Percentiles rank a stretch among this genome's conserved stretches.
Conservation (phyloP, 2,888 invertebrate species). For the Lasiommata megera region DNA sequence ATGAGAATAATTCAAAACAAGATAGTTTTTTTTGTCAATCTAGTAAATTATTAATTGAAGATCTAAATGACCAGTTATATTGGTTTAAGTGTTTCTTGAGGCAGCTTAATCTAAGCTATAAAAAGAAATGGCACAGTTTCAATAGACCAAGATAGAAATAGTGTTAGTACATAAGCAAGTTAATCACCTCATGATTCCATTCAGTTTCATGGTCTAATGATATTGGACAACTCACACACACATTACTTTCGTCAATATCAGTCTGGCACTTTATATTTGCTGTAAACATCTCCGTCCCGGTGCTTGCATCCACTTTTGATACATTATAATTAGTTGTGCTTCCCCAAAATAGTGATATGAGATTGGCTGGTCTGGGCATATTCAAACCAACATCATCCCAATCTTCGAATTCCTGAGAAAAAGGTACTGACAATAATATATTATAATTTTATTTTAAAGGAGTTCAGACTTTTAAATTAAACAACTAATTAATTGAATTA, state of each 20-base stretch:
- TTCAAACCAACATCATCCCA: constrained; percentile 96
- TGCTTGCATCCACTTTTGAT: constrained; percentile 65
- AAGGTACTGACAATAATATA: neutral
- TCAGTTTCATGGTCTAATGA: constrained; percentile 58
- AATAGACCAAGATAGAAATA: neutral
- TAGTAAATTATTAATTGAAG: too few species aligned
- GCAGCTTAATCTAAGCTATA: too few species aligned
- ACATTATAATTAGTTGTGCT: constrained; percentile 54
- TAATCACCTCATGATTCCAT: constrained; percentile 71
- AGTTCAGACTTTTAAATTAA: too few species aligned
- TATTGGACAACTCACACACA: constrained; percentile 70
- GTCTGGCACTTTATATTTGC: constrained; percentile 69
- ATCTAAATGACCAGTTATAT: too few species aligned
- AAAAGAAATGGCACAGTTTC: too few species aligned
- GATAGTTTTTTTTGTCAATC: too few species aligned
- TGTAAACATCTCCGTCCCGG: constrained; percentile 67
- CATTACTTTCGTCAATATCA: constrained; percentile 63
- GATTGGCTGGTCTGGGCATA: constrained; percentile 88
- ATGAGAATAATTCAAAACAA: too few species aligned
- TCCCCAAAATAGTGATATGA: constrained; percentile 86
- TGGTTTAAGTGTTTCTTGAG: too few species aligned
- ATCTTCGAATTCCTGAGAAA: constrained; percentile 89
- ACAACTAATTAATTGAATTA: too few species aligned
- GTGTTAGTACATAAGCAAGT: constrained; percentile 21
- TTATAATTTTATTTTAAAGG: too few species aligned